Evolutionary conservation across 2,888 invertebrate genomes (phyloP), one percentile per base, ranked within the genome.

Genomic region (Parascotia fuliginaria): DNA sequence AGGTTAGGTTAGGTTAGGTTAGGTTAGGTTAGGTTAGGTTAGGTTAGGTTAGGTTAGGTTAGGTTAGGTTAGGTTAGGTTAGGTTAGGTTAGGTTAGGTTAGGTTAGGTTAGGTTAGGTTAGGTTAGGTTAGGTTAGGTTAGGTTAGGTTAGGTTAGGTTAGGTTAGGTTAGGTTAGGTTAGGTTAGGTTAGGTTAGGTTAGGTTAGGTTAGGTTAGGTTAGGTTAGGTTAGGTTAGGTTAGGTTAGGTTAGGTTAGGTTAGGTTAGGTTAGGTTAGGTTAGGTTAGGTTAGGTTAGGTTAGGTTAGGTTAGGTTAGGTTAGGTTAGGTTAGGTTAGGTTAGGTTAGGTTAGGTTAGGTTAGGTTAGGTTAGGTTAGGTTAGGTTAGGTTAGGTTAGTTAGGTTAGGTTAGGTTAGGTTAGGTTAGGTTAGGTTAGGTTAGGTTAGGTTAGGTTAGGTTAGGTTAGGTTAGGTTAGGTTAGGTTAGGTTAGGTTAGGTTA

Each of bases 371-470:
- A 32, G 32, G 32, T 32, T 32, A 32, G 32, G 32, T 32, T 32
- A 32, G 32, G 32, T 32, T 32, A 32, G 32, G 32, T 32, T 44
- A 38, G 38, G 29, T 29, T 29, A 29, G n/a, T n/a, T 32, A 32
- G 32, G 32, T 32, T 32, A 32, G 32, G 32, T 32, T 32, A 32
- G 32, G 32, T 32, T 32, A 32, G 57, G 56, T 57, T 37, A 41
- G 55, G 49, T 37, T 37, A 37, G 37, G 37, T 58, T 55, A 43
- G 60, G 53, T 51, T 47, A 47, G 59, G 52, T 57, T 56, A 53
- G 48, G 56, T 47, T 51, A 48, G 55, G 52, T 53, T 42, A 49
- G 40, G 45, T 42, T 50, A 42, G 55, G 55, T 42, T 47, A 47
- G 45, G 45, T 45, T 37, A 49, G 49, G 49, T 49, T 45, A 42